These are phyloP conservation scores for Carposina sasakii DNA, from an alignment of 1,140 invertebrate species.

Conservation along the genomic window DNA sequence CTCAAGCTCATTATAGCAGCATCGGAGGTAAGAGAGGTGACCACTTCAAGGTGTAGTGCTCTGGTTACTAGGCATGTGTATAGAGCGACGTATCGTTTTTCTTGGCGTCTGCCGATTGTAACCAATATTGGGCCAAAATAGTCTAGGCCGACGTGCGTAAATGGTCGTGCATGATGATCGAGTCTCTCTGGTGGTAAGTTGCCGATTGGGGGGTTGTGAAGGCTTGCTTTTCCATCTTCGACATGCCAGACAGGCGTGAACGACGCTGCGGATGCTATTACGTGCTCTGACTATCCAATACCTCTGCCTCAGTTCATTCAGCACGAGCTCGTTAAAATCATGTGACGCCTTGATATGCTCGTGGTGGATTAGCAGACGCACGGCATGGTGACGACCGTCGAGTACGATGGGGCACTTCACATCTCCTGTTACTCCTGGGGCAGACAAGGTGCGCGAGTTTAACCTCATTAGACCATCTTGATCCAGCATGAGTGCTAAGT, in stretches of 20 bases:
- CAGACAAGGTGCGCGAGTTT: no score
- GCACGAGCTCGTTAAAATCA: neutral
- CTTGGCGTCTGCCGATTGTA: neutral
- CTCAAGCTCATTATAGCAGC: neutral
- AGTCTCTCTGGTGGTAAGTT: neutral
- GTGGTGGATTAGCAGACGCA: neutral
- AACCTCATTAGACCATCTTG: no score
- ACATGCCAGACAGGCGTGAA: neutral
- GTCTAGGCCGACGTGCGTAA: neutral
- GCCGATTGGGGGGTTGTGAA: neutral
- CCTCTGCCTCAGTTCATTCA: neutral
- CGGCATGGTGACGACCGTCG: neutral
- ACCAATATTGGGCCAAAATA: neutral
- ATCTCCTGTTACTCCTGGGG: neutral
- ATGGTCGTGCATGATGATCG: neutral
- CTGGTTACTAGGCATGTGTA: conserved; percentile 1
- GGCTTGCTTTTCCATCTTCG: neutral
- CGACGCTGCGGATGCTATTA: neutral
- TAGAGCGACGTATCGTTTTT: conserved; percentile 16
- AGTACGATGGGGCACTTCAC: neutral
- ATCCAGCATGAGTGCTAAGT: no score
- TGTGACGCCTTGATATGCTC: neutral
- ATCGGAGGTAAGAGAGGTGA: neutral
- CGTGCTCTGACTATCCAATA: neutral
- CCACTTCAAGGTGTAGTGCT: neutral